A percentile compares a stretch with the other conserved stretches of the same genome.
phyloP scores from a whole-genome alignment of 2,888 invertebrate genomes.

The Epistrophe grossulariae region DNA sequence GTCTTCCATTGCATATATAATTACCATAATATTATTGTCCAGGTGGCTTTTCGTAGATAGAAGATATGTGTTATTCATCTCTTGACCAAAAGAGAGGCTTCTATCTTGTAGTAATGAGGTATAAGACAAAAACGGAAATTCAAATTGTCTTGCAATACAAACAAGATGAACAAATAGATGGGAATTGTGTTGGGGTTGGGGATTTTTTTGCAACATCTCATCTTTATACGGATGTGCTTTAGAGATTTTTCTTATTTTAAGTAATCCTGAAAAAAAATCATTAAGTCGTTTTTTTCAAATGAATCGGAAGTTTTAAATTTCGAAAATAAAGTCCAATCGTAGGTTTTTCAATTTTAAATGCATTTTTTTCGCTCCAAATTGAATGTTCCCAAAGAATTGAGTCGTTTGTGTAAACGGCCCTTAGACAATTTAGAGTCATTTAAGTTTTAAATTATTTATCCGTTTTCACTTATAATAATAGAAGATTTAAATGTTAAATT shows the following conservation, averaged over 20 bases:
- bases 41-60: conserved; percentile 3
- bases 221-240: conserved; percentile 15
- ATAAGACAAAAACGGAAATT: conserved; percentile 54
- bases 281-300: not conserved
- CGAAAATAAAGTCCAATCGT: too few relatives aligned
- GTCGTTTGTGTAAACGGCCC: too few relatives aligned
- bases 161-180: conserved; percentile 19
- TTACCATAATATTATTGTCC: conserved; percentile 15
- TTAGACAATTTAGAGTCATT: too few relatives aligned
- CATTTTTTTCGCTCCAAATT: too few relatives aligned
- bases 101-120: not conserved
- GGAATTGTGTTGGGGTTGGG: not conserved
- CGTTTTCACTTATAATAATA: too few relatives aligned
- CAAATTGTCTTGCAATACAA: conserved; percentile 31
- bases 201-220: not conserved
- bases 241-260: not conserved
- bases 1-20: conserved; percentile 42
- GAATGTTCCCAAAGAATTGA: too few relatives aligned
- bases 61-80: conserved; percentile 46
- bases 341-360: too few relatives aligned
- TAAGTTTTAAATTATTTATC: too few relatives aligned
- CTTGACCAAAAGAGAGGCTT: conserved; percentile 10
- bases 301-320: too few relatives aligned
- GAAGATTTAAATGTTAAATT: too few relatives aligned
- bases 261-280: not conserved